Conservation (phyloP, 2,888 invertebrate genomes). For the Eupithecia subfuscata region DNA sequence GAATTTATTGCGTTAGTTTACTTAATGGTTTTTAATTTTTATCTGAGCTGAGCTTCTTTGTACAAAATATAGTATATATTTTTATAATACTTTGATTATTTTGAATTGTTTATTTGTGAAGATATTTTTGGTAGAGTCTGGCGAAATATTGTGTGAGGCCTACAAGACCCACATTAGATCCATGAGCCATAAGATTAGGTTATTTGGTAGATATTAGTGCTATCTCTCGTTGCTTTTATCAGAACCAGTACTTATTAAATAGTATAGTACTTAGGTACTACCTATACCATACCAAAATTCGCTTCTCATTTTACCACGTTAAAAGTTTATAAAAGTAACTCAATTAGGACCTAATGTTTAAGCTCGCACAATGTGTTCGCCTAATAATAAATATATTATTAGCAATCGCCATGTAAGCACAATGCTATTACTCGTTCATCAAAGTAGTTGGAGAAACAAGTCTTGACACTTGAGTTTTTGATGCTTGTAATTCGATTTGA, state of each 20-base stretch:
- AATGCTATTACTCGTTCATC: conserved; percentile 64
- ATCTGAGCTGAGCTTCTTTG: neutral
- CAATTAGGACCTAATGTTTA: conserved; percentile 14
- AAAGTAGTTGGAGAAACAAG: conserved; percentile 56
- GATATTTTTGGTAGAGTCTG: neutral
- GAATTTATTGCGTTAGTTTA: conserved; percentile 74
- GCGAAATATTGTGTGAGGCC: neutral
- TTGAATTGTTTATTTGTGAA: neutral
- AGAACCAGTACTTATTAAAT: neutral
- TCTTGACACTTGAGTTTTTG: conserved; percentile 72
- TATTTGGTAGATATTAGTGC: neutral
- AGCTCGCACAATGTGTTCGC: conserved; percentile 27
- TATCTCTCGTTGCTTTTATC: neutral
- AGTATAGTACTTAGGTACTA: neutral
- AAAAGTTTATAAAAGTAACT: conserved; percentile 2
- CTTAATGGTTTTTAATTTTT: conserved; percentile 70
- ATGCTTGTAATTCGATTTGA: conserved; percentile 60
- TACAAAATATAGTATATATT: neutral
- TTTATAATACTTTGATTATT: neutral
- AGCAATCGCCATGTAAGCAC: conserved; percentile 67
- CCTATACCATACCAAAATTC: neutral
- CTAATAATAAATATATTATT: conserved; percentile 76
- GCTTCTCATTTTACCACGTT: neutral
- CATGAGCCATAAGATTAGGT: neutral
- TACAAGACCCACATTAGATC: neutral